Evolutionary conservation across 2,113 vertebrate genomes (phyloP).

Genomic region (Garra rufa): DNA sequence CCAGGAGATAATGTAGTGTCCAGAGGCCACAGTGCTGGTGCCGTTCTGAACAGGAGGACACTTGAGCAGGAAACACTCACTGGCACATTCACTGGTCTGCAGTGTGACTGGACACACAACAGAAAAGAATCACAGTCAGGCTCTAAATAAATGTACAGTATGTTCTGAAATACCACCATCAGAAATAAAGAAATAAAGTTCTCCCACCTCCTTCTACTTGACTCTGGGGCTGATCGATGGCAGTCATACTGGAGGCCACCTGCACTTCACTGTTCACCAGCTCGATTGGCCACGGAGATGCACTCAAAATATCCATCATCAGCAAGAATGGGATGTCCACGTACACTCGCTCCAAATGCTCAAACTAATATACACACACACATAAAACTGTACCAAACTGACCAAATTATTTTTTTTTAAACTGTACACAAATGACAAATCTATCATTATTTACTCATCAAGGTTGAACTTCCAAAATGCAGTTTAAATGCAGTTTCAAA

Average conservation of each 20-base stretch:
- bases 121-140: neutral
- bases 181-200: neutral
- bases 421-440: neutral
- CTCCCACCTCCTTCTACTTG: conserved; percentile 85
- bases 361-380: conserved; percentile 77
- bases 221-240: conserved; percentile 84
- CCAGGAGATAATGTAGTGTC: conserved; percentile 90
- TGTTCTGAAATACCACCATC: neutral
- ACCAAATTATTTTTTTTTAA: neutral
- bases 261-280: conserved; percentile 86
- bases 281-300: conserved; percentile 91
- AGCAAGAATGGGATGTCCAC: conserved; percentile 91
- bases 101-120: conserved; percentile 86
- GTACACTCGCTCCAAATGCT: conserved; percentile 88
- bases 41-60: conserved; percentile 80
- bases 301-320: conserved; percentile 90
- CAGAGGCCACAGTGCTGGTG: conserved; percentile 85
- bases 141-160: neutral
- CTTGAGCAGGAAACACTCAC: conserved; percentile 92
- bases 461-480: too few relatives aligned
- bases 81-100: conserved; percentile 91
- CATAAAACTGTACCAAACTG: neutral
- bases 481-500: too few relatives aligned
- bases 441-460: neutral
- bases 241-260: conserved; percentile 79